Conservation (phyloP, 2,113 vertebrate genomes). For the Indicator maculatus region DNA sequence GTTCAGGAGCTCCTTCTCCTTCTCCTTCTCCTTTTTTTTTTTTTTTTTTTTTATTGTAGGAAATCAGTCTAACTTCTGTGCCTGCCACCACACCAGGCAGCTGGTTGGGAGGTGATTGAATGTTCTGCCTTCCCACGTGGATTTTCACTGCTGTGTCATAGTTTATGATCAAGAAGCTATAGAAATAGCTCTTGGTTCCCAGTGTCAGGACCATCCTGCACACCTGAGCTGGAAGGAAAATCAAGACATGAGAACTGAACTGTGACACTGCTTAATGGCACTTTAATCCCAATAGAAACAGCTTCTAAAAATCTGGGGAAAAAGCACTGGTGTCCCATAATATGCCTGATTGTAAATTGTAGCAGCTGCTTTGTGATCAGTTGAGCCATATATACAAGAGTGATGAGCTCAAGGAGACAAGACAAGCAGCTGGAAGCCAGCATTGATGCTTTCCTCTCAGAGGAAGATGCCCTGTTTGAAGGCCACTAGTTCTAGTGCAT, state of each 20-base stretch:
- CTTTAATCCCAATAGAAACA: not conserved
- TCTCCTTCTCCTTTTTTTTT: too few species aligned
- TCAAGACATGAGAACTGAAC: not conserved
- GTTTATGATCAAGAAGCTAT: not conserved
- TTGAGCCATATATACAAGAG: not conserved
- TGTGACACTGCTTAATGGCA: not conserved
- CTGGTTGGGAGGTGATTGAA: not conserved
- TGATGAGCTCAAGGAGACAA: not conserved
- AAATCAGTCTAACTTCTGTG: not conserved
- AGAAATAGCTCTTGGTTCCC: not conserved
- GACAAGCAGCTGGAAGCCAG: not conserved
- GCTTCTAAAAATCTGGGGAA: not conserved
- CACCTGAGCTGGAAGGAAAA: not conserved
- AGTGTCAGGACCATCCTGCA: accelerated
- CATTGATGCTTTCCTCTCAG: accelerated
- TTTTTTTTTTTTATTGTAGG: not conserved
- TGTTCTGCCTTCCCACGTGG: not conserved
- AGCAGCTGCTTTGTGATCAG: not conserved
- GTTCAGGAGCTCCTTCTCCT: not conserved
- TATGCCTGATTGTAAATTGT: not conserved
- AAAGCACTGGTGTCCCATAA: not conserved
- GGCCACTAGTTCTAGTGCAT: not conserved
- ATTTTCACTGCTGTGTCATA: not conserved
- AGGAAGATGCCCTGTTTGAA: not conserved
- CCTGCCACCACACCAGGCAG: not conserved